phyloP scores from a whole-genome alignment of 1,140 invertebrate species.

The Leptoteleia sp. region DNA sequence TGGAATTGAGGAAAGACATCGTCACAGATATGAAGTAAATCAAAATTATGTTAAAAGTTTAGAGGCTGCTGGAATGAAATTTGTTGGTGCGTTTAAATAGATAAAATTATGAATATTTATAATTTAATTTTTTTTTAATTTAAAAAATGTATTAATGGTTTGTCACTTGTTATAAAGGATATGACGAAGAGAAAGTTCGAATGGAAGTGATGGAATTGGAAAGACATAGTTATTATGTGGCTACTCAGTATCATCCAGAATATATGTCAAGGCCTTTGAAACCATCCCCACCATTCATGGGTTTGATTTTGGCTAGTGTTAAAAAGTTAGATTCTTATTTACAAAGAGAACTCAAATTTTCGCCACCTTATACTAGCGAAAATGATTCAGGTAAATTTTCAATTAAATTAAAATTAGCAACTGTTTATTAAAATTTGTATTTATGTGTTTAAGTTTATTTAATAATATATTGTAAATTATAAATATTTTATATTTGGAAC shows the following conservation, averaged over 20 bases:
- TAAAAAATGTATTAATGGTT: too few relatives aligned
- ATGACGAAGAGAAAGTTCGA: conserved; percentile 85
- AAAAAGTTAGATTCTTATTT: conserved; percentile 88
- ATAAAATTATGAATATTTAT: too few relatives aligned
- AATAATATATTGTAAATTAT: conserved; percentile 1
- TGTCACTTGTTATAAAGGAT: conserved; percentile 76
- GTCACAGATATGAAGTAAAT: conserved; percentile 98
- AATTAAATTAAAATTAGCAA: too few relatives aligned
- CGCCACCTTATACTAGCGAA: conserved; percentile 85
- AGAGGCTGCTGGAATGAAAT: conserved; percentile 92
- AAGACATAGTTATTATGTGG: conserved; percentile 95
- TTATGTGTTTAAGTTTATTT: neutral
- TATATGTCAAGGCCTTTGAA: conserved; percentile 96
- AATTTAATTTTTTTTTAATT: too few relatives aligned
- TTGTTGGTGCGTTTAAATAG: conserved; percentile 86
- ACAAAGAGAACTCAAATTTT: conserved; percentile 86
- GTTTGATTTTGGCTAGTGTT: conserved; percentile 93
- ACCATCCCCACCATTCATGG: conserved; percentile 97
- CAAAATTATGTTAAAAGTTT: conserved; percentile 90
- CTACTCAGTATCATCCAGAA: conserved; percentile 98
- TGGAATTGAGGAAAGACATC: conserved; percentile 95
- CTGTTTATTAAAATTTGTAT: too few relatives aligned
- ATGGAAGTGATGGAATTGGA: conserved; percentile 93
- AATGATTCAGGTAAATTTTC: conserved; percentile 84
- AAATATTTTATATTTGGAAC: neutral